Conservation (phyloP, 37 sponge, comb jelly and placozoan species). For the Hormiphora californensis region DNA sequence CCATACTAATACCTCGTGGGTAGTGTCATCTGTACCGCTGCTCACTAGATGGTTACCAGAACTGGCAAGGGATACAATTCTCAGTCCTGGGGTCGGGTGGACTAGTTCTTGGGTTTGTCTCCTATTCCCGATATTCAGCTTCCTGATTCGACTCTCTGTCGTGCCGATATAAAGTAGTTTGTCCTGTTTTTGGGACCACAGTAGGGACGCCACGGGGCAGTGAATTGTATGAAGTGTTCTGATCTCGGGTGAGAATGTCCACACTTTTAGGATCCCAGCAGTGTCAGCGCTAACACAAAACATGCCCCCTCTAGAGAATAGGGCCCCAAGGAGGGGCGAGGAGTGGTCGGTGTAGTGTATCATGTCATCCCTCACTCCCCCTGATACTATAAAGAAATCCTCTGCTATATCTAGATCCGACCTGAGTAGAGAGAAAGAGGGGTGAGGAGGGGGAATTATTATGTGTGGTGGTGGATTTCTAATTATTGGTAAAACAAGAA, state of each 20-base stretch:
- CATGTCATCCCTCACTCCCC: not conserved
- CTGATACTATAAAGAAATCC: slow-evolving; percentile 44
- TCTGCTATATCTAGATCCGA: slow-evolving; percentile 41
- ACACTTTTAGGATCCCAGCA: not conserved
- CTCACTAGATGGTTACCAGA: not conserved
- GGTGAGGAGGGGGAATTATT: not conserved
- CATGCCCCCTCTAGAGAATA: slow-evolving; percentile 40
- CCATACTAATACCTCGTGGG: not conserved
- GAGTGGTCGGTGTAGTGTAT: slow-evolving; percentile 1
- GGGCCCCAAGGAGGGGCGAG: not conserved
- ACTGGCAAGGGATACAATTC: not conserved
- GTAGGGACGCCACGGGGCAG: not conserved
- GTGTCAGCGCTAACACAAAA: slow-evolving; percentile 31
- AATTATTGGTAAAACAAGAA: too few relatives aligned
- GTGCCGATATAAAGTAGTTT: slow-evolving; percentile 27
- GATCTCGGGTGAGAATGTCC: slow-evolving; percentile 37
- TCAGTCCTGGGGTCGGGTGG: not conserved
- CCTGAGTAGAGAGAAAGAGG: not conserved
- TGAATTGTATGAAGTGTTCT: slow-evolving; percentile 11
- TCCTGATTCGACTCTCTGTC: not conserved
- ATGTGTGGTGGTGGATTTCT: too few relatives aligned
- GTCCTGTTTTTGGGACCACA: not conserved
- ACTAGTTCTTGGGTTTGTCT: not conserved
- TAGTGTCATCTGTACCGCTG: not conserved
- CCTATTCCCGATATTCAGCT: slow-evolving; percentile 4